These are phyloP conservation scores for Blastobasis lacticolella DNA, from an alignment of 2,888 invertebrate species.

Conservation along the genomic window DNA sequence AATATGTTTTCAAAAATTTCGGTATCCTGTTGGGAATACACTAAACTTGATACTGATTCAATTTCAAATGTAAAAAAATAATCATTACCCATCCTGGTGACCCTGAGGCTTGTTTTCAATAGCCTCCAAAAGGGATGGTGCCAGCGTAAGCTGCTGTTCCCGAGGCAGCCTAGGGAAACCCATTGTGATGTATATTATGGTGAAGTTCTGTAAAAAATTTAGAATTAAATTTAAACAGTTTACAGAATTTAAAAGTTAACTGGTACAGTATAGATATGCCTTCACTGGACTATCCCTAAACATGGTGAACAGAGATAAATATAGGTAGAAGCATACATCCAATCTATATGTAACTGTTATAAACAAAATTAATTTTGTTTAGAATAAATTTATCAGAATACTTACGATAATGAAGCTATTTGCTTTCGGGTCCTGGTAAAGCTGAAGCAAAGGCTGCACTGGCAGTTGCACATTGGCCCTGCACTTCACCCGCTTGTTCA, in stretches of 20 bases:
- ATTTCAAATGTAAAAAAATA: neutral
- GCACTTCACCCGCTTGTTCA: slow-evolving; percentile 91
- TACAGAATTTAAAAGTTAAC: too few species aligned
- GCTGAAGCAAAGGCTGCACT: slow-evolving; percentile 85
- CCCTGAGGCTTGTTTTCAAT: slow-evolving; percentile 85
- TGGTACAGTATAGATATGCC: too few species aligned
- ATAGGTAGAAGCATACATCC: neutral
- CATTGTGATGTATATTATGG: slow-evolving; percentile 94
- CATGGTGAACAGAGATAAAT: neutral
- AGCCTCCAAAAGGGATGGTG: slow-evolving; percentile 83
- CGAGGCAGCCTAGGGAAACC: slow-evolving; percentile 88
- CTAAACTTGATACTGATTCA: too few species aligned
- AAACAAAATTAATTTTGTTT: too few species aligned
- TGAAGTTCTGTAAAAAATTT: slow-evolving; percentile 84
- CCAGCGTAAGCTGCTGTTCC: slow-evolving; percentile 82
- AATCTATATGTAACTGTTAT: too few species aligned
- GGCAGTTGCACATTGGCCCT: slow-evolving; percentile 89
- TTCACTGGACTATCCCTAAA: neutral
- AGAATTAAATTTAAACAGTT: too few species aligned
- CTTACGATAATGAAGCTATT: slow-evolving; percentile 86
- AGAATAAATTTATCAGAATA: slow-evolving; percentile 14
- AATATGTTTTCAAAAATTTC: too few species aligned
- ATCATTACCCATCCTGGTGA: slow-evolving; percentile 86
- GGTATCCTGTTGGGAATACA: too few species aligned
- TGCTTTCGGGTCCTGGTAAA: slow-evolving; percentile 85